phyloP scores from a whole-genome alignment of 1,140 invertebrate genomes.

The Euwallacea fornicatus region DNA sequence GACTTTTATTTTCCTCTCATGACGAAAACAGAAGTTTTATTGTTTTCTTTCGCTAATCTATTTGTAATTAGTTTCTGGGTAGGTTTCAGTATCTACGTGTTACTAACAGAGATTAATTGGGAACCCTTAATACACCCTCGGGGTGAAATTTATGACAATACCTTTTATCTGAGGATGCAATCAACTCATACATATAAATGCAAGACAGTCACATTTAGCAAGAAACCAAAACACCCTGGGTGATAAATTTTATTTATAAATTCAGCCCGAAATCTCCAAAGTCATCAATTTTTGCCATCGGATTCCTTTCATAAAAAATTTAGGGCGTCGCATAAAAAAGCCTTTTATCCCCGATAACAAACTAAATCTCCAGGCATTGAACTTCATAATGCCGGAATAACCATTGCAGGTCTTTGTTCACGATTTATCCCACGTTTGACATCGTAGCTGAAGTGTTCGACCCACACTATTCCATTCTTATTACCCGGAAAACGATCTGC shows the following conservation, averaged over 20 bases:
- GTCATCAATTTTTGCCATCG: slow-evolving; percentile 8
- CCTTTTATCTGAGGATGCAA: not conserved
- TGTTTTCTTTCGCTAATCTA: slow-evolving; percentile 35
- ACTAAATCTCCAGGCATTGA: slow-evolving; percentile 12
- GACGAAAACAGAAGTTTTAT: slow-evolving; percentile 33
- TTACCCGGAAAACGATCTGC: not conserved
- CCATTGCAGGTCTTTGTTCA: slow-evolving; percentile 7
- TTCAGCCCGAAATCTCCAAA: not conserved
- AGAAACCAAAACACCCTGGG: not conserved
- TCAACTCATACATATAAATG: no score
- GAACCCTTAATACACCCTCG: slow-evolving; percentile 2
- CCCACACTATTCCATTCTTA: not conserved
- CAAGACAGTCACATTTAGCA: no score
- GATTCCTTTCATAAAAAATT: slow-evolving; percentile 11
- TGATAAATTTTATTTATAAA: not conserved
- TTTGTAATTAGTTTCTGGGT: slow-evolving; percentile 27
- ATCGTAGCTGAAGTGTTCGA: not conserved
- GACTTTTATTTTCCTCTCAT: slow-evolving; percentile 30
- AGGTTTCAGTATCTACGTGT: slow-evolving; percentile 15
- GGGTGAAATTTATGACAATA: slow-evolving; percentile 20
- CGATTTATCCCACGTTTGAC: slow-evolving; percentile 7
- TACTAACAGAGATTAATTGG: slow-evolving; percentile 27
- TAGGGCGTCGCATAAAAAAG: not conserved
- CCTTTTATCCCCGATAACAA: not conserved
- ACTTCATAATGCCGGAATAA: slow-evolving; percentile 5